Evolutionary conservation across 2,888 invertebrate species (phyloP).

Genomic region (Cantharis nigra): DNA sequence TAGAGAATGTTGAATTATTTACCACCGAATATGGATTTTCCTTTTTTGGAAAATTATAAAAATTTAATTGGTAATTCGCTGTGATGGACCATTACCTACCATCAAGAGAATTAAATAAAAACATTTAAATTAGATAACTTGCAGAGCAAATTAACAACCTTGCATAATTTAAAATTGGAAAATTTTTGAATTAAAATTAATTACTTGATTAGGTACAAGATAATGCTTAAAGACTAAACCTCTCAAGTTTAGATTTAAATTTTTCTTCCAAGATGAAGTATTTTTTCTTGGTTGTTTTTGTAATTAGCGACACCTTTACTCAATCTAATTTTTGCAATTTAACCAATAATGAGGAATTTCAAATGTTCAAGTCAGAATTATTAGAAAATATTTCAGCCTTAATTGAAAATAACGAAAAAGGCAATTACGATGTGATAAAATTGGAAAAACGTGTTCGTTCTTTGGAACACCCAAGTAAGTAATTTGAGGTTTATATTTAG

Average conservation of each 20-base stretch:
- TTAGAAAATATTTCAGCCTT: not conserved
- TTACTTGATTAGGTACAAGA: not conserved
- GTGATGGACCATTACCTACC: not conserved
- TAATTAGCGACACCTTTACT: not conserved
- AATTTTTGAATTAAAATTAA: not conserved
- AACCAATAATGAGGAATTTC: conserved; percentile 53
- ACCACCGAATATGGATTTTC: not conserved
- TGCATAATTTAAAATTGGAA: not conserved
- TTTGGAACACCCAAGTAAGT: conserved; percentile 70
- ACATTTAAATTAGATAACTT: not conserved
- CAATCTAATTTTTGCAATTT: not conserved
- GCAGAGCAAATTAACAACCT: conserved; percentile 9
- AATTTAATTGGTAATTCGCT: not conserved
- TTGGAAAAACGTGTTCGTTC: conserved; percentile 69
- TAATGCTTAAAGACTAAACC: not conserved
- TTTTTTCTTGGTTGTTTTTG: too few relatives aligned
- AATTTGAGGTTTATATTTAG: not conserved
- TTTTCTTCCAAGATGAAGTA: not conserved
- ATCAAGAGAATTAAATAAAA: not conserved
- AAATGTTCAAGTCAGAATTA: conserved; percentile 32
- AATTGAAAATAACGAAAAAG: conserved; percentile 3
- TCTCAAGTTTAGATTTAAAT: not conserved
- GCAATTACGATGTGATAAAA: conserved; percentile 52
- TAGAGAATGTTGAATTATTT: not conserved
- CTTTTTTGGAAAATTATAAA: not conserved